A percentile compares a stretch with the other conserved stretches of the same genome.
Evolutionary conservation across 2,888 invertebrate genomes (phyloP).

Genomic region (Aphodius granarius): DNA sequence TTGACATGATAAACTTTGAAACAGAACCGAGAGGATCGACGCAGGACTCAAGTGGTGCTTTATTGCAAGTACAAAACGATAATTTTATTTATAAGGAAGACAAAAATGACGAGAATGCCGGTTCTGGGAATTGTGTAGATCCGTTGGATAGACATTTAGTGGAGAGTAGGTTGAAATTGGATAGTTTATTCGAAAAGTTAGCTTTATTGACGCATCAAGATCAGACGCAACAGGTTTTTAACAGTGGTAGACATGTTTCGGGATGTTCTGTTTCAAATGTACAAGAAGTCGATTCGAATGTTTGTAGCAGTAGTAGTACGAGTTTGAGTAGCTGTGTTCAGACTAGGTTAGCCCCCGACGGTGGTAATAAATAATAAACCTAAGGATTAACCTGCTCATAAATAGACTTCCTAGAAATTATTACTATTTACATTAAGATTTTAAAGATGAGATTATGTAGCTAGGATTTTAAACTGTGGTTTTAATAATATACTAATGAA

Average conservation of each 20-base stretch:
- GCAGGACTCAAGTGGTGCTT: slow-evolving; percentile 10
- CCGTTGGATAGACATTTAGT: slow-evolving; percentile 37
- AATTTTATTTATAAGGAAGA: slow-evolving; percentile 18
- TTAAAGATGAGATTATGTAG: neutral
- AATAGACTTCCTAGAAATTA: neutral
- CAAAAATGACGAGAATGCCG: slow-evolving; percentile 1
- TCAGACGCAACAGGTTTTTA: slow-evolving; percentile 35
- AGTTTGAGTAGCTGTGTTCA: slow-evolving; percentile 26
- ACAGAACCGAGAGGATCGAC: slow-evolving; percentile 20
- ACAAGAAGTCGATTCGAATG: neutral
- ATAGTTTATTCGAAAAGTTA: slow-evolving; percentile 49
- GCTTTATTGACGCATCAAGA: slow-evolving; percentile 37
- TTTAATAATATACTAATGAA: neutral
- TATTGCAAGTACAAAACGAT: slow-evolving; percentile 13
- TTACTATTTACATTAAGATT: neutral
- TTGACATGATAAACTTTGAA: slow-evolving; percentile 46
- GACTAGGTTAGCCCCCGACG: slow-evolving; percentile 37
- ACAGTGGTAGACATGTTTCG: slow-evolving; percentile 45
- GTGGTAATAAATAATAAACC: slow-evolving; percentile 32
- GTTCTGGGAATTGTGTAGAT: slow-evolving; percentile 7
- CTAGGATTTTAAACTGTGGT: neutral
- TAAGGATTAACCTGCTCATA: neutral
- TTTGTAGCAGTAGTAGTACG: slow-evolving; percentile 26
- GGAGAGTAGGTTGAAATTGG: slow-evolving; percentile 48
- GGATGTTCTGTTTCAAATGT: slow-evolving; percentile 43